These are phyloP conservation scores for Drosophila prolongata DNA, from an alignment of 2,888 invertebrate genomes.

Conservation along the genomic window DNA sequence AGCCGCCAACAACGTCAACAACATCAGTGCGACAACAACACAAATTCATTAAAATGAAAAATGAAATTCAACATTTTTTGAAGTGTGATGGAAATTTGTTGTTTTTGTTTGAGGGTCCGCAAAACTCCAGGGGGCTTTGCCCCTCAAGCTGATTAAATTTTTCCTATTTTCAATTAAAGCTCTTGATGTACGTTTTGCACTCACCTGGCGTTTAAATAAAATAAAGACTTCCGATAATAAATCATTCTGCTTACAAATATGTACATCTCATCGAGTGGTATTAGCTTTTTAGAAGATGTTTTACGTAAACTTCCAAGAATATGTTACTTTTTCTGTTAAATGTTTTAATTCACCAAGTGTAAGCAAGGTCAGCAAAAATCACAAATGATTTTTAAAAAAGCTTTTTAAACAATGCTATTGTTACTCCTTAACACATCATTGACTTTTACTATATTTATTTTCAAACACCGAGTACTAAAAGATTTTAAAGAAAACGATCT, in stretches of 20 bases:
- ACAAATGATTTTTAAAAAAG: no score
- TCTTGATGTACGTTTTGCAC: constrained; percentile 41
- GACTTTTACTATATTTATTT: no score
- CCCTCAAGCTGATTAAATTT: constrained; percentile 52
- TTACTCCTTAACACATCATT: no score
- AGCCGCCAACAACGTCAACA: constrained; percentile 37
- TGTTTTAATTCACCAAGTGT: no score
- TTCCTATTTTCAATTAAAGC: constrained; percentile 54
- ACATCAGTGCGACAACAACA: constrained; percentile 50
- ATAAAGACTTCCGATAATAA: background rate
- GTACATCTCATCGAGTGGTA: background rate
- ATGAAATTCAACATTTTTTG: constrained; percentile 77
- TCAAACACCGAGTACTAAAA: no score
- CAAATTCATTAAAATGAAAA: constrained; percentile 81
- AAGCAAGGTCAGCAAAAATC: no score
- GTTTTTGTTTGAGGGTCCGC: constrained; percentile 7
- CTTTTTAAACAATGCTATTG: no score
- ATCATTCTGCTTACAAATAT: constrained; percentile 19
- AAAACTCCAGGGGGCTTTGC: background rate
- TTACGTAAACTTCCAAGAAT: background rate
- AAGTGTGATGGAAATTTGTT: constrained; percentile 51
- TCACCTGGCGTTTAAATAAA: constrained; percentile 2
- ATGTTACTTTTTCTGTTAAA: no score
- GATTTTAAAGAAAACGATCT: no score
- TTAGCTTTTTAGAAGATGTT: background rate